Base-by-base conservation (phyloP, 1,140 invertebrate species). In the Oscheius sp. region DNA sequence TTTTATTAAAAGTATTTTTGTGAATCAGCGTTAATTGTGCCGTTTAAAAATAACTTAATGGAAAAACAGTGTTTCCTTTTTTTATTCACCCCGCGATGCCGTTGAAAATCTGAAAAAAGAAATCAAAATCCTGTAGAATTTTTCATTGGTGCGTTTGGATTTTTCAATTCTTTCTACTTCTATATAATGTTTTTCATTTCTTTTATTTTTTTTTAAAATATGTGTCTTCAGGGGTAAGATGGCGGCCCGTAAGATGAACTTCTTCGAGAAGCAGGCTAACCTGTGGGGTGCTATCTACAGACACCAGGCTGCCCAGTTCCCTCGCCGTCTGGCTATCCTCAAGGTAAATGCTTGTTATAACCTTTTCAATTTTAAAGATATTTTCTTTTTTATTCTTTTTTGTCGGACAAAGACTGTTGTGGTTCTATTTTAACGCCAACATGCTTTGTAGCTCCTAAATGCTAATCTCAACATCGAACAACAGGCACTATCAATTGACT, bases 281-380 rank as follows among this genome's bases (percentile, higher is more conserved):
- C 63, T 78, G 28, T 62, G 73, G 67, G 80, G 82, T 66, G 82
- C 76, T 1, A 52, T 82, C 34, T 82, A 84, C 68, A 75, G 80
- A n/a, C 79, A 82, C 45, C 80, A 82, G 46, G 68, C 62, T 15
- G 64, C 67, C 62, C 75, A 84, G 61, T 80, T 79, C 38, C 80
- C 80, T 32, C 82, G 82, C 31, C 77, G 79, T 23, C 87, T 95
- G 59, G 85, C 89, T 45, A 90, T 90, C 36, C 91, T 95, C 80
- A 81, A 91, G 83, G 71, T 73, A 59, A 2, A 34, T 28, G n/a
- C 13, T 45, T 13, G n/a, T 45, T 20, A 45, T 13, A 45, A 45
- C 42, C 42, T 13, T 20, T 13, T 13, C 42, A 13, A 45, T 20
- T 45, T 13, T 45, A 13, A 13, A 45, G 13, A n/a, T 13, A 13